phyloP scores from a whole-genome alignment of 1,140 invertebrate species.

The Drosophila kikkawai region DNA sequence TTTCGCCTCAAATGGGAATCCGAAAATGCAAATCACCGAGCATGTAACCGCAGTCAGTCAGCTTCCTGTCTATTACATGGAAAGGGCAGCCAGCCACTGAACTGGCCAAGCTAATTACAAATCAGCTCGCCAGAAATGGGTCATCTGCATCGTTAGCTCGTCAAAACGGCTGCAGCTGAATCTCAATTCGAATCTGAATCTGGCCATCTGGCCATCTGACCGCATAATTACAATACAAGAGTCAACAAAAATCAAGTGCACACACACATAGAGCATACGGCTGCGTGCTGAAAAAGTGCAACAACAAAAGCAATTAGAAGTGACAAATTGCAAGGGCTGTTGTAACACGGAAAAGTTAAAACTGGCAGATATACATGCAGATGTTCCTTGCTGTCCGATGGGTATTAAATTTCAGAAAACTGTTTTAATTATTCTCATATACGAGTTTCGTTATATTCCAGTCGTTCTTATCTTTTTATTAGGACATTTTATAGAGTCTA shows the following conservation, averaged over 20 bases:
- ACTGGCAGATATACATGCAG: constrained; percentile 34
- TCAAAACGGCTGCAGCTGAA: constrained; percentile 36
- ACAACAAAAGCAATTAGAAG: constrained; percentile 63
- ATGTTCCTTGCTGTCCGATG: constrained; percentile 25
- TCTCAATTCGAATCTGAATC: constrained; percentile 45
- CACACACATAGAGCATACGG: constrained; percentile 19
- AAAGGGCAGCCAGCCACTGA: constrained; percentile 29
- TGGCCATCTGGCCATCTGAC: constrained; percentile 37
- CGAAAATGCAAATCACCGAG: constrained; percentile 31
- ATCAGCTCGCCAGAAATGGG: constrained; percentile 55
- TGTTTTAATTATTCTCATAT: constrained; percentile 72
- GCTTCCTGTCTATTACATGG: constrained; percentile 48
- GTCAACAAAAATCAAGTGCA: constrained; percentile 71
- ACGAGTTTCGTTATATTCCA: constrained; percentile 27
- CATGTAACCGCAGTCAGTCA: constrained; percentile 30
- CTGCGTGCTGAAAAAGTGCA: constrained; percentile 22
- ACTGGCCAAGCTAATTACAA: constrained; percentile 53
- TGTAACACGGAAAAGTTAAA: constrained; percentile 19
- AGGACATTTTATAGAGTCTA: not conserved
- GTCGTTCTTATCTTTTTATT: constrained; percentile 3
- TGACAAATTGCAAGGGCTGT: constrained; percentile 67
- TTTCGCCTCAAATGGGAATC: constrained; percentile 18
- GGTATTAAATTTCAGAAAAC: constrained; percentile 51
- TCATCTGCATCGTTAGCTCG: constrained; percentile 53
- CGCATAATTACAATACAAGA: constrained; percentile 65